These are phyloP conservation scores for Leuciscus idus DNA, from an alignment of 2,113 vertebrate genomes.

Conservation along the genomic window DNA sequence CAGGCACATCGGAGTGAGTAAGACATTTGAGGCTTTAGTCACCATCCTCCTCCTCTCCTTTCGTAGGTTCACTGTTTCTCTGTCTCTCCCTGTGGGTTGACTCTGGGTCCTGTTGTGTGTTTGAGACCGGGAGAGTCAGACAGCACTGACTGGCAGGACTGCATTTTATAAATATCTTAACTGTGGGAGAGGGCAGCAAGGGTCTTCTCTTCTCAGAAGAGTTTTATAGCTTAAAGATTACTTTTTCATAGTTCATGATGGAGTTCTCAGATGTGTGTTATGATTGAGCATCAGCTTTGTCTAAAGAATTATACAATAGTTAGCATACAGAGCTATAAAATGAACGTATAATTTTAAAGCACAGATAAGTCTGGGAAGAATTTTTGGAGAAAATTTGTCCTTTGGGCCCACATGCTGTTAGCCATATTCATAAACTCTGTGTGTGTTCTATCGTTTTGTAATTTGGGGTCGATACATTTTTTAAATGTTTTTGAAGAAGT, in stretches of 20 bases:
- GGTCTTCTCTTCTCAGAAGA: constrained; percentile 37
- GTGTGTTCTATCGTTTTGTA: neutral
- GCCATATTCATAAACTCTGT: neutral
- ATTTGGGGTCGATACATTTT: neutral
- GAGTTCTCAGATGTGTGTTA: neutral
- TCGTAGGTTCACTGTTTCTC: neutral
- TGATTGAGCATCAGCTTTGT: neutral
- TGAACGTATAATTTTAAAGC: neutral
- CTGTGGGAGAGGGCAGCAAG: constrained; percentile 55
- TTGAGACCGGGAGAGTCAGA: constrained; percentile 33
- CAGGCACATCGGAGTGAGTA: neutral
- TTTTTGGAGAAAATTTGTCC: neutral
- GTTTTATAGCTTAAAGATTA: constrained; percentile 20
- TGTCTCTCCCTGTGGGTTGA: constrained; percentile 23
- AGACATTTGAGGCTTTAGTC: constrained; percentile 1
- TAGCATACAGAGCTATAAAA: neutral
- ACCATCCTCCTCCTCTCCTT: constrained; percentile 12
- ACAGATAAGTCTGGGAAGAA: neutral
- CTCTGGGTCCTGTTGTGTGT: constrained; percentile 26
- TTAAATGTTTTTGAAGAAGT: neutral
- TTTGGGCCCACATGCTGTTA: neutral
- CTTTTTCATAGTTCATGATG: constrained; percentile 1
- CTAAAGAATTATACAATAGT: neutral
- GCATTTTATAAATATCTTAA: constrained; percentile 55
- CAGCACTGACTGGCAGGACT: constrained; percentile 25